These are phyloP conservation scores for Drosophila sp. DNA, from an alignment of 1,140 invertebrate species.

Conservation along the genomic window DNA sequence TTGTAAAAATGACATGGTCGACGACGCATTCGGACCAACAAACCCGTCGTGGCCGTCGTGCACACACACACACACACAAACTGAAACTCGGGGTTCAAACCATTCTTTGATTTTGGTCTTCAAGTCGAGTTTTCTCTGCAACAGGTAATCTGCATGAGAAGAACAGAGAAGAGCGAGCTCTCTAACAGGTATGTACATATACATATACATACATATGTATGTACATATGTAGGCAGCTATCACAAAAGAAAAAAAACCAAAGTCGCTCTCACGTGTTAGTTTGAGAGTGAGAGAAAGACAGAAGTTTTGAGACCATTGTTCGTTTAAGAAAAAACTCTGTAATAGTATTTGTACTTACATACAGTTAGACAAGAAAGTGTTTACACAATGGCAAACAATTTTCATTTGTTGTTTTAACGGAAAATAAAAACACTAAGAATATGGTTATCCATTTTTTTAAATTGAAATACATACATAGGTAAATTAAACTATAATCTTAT, in stretches of 20 bases:
- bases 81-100: constrained; percentile 3
- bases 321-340: no score
- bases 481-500: no score
- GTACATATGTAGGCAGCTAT: no score
- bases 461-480: no score
- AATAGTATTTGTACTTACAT: no score
- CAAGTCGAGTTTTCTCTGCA: neutral
- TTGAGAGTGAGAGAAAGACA: neutral
- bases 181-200: neutral
- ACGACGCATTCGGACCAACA: constrained; percentile 42
- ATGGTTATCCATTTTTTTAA: no score
- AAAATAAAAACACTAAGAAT: no score
- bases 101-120: constrained; percentile 19
- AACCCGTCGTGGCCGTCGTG: constrained; percentile 27
- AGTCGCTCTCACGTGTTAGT: neutral
- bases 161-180: neutral
- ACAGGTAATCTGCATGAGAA: constrained; percentile 1
- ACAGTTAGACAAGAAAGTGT: no score
- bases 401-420: no score
- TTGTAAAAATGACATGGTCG: constrained; percentile 43
- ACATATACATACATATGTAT: no score
- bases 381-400: no score
- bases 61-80: constrained; percentile 1
- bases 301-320: neutral
- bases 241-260: neutral